phyloP scores from a whole-genome alignment of 1,140 invertebrate species.

The Physella acuta region DNA sequence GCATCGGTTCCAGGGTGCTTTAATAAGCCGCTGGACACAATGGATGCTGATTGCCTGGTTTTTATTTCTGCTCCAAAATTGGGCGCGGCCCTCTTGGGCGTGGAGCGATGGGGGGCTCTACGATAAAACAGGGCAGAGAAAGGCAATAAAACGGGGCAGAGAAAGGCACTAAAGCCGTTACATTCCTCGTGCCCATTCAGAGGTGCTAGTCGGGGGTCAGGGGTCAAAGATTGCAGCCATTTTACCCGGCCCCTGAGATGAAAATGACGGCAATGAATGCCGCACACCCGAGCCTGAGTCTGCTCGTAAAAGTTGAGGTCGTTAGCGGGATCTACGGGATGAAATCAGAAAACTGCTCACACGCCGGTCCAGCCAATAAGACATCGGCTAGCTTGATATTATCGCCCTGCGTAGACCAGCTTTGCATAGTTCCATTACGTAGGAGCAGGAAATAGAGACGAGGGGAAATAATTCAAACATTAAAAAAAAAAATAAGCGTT shows the following conservation, averaged over 20 bases:
- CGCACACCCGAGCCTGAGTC: neutral
- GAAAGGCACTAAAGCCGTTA: constrained; percentile 12
- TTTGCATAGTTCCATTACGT: too few relatives aligned
- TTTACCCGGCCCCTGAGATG: constrained; percentile 10
- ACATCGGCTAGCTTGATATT: too few relatives aligned
- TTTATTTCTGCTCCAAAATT: constrained; percentile 16
- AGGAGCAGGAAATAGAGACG: too few relatives aligned
- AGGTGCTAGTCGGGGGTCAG: constrained; percentile 7
- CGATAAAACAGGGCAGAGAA: neutral
- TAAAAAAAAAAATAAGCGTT: too few relatives aligned
- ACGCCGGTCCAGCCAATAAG: too few relatives aligned
- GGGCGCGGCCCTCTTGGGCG: neutral
- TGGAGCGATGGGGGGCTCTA: neutral
- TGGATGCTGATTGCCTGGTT: constrained; percentile 14
- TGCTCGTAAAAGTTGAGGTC: constrained; percentile 10
- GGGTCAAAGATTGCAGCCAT: constrained; percentile 17
- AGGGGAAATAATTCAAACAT: too few relatives aligned
- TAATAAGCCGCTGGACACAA: constrained; percentile 10
- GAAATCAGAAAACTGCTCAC: too few relatives aligned
- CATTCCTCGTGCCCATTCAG: constrained; percentile 18
- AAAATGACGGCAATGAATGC: constrained; percentile 12
- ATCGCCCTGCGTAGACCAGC: too few relatives aligned
- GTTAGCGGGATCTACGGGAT: constrained; percentile 8
- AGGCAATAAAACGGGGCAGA: constrained; percentile 1
- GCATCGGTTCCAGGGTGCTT: neutral